Percentiles rank a stretch among this genome's conserved stretches.
These are phyloP conservation scores for Rafetus swinhoei DNA, from an alignment of 2,113 vertebrate species.

Conservation along the genomic window DNA sequence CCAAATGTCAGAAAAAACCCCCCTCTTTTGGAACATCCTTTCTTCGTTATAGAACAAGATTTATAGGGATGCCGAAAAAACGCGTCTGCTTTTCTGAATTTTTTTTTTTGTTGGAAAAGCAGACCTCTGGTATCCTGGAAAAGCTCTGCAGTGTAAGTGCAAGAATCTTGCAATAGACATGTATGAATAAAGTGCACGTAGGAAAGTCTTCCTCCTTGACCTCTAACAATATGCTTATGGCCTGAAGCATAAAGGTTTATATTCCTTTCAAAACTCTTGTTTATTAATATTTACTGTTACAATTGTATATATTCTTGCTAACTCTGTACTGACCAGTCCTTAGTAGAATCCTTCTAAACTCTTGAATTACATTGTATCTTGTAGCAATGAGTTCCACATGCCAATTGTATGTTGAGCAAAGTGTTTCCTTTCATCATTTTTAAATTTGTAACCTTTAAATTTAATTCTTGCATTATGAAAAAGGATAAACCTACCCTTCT, in stretches of 20 bases:
- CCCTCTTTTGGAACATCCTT: too few species aligned
- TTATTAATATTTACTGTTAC: background rate
- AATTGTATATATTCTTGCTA: background rate
- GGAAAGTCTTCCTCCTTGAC: background rate
- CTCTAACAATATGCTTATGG: background rate
- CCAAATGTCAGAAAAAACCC: too few species aligned
- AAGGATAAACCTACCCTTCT: accelerated
- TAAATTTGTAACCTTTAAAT: background rate
- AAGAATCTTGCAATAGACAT: background rate
- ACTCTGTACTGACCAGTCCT: background rate
- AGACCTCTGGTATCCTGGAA: too few species aligned
- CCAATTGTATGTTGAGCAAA: background rate
- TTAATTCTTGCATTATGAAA: background rate
- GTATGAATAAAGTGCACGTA: background rate
- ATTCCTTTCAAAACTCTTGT: background rate
- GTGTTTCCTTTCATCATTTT: background rate
- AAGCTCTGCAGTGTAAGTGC: background rate
- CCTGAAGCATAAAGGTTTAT: background rate
- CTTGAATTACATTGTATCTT: background rate
- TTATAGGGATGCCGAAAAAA: too few species aligned
- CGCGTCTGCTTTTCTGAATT: too few species aligned
- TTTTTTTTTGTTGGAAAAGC: too few species aligned
- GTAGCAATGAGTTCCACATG: background rate
- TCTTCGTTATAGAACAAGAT: too few species aligned
- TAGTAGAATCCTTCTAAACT: background rate